phyloP scores from a whole-genome alignment of 2,113 vertebrate species.

The Eudyptes chrysolophus region DNA sequence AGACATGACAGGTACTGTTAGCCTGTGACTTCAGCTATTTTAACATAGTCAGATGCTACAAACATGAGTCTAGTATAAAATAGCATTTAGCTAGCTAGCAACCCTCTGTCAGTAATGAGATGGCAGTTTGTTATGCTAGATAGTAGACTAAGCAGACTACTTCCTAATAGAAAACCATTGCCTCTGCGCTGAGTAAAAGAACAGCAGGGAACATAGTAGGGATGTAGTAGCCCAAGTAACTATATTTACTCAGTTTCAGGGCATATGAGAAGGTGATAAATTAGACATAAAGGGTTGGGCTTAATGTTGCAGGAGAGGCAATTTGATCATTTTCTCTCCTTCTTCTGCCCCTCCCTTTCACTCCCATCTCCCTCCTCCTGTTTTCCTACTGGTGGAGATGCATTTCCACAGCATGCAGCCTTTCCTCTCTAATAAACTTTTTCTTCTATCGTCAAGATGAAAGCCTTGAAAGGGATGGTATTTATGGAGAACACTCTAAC shows the following conservation, averaged over 20 bases:
- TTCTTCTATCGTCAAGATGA: neutral
- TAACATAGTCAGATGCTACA: neutral
- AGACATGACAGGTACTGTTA: conserved; percentile 31
- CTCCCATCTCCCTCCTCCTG: neutral
- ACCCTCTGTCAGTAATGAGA: neutral
- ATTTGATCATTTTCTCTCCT: neutral
- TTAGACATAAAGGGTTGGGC: neutral
- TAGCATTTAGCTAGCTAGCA: neutral
- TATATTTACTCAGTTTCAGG: neutral
- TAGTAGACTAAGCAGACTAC: neutral
- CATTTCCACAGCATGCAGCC: neutral
- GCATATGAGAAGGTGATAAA: neutral
- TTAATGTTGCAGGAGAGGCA: neutral
- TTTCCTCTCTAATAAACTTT: neutral
- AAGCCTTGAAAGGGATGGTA: neutral
- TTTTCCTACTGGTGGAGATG: neutral
- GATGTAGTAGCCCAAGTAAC: neutral
- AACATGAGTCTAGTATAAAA: neutral
- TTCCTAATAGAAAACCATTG: neutral
- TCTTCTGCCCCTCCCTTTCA: neutral
- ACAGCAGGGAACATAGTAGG: neutral
- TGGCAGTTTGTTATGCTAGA: neutral
- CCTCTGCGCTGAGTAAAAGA: neutral
- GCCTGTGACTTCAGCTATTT: conserved; percentile 33
- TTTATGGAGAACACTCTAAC: neutral